Conservation (phyloP, 2,888 invertebrate species). For the Argyra leucocephala region DNA sequence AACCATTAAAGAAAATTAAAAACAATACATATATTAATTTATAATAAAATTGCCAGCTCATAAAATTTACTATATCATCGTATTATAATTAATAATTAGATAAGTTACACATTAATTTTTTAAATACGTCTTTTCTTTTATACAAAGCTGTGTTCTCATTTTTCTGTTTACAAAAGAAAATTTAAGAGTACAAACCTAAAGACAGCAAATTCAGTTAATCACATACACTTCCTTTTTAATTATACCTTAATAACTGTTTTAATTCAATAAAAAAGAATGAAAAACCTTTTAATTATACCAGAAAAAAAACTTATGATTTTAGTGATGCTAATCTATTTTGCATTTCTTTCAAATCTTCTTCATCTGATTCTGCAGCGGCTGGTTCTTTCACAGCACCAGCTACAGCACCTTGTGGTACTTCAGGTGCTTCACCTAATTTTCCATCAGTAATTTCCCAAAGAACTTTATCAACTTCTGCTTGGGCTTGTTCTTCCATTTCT, state of each 20-base stretch:
- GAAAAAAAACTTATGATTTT: slow-evolving; percentile 56
- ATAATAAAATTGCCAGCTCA: not conserved
- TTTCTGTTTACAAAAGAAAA: too few species aligned
- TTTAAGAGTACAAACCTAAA: too few species aligned
- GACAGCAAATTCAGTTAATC: not conserved
- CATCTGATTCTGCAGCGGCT: slow-evolving; percentile 46
- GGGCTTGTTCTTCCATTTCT: slow-evolving; percentile 92
- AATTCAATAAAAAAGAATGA: not conserved
- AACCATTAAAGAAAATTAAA: not conserved
- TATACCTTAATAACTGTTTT: not conserved
- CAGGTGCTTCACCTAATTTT: slow-evolving; percentile 83
- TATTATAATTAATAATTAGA: not conserved
- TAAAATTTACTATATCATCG: not conserved
- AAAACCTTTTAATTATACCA: slow-evolving; percentile 14
- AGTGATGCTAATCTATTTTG: slow-evolving; percentile 78
- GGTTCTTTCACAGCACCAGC: slow-evolving; percentile 50
- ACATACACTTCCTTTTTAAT: not conserved
- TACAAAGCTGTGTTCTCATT: not conserved
- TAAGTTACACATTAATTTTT: too few species aligned
- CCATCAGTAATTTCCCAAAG: slow-evolving; percentile 86
- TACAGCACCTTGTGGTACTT: slow-evolving; percentile 58
- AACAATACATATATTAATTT: not conserved
- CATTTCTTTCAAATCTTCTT: slow-evolving; percentile 85
- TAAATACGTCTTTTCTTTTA: not conserved
- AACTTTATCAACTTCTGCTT: slow-evolving; percentile 86